These are phyloP conservation scores for Clanis bilineata DNA, from an alignment of 2,888 invertebrate species.

Conservation along the genomic window DNA sequence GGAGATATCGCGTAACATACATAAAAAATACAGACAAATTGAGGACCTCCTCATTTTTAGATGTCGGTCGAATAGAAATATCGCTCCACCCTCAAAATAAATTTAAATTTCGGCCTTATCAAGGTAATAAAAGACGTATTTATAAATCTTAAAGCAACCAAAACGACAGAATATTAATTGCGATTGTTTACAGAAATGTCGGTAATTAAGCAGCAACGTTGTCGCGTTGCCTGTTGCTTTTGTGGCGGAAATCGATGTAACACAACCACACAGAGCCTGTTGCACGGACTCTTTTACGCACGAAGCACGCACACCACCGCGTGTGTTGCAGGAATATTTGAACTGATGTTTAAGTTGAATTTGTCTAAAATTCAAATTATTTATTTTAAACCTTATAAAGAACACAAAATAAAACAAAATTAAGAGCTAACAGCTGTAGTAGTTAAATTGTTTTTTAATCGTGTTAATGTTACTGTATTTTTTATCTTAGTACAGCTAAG, in stretches of 20 bases:
- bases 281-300: conserved; percentile 47
- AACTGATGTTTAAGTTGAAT: not conserved
- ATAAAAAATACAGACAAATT: no score
- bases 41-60: no score
- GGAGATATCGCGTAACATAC: no score
- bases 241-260: conserved; percentile 71
- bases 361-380: not conserved
- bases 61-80: no score
- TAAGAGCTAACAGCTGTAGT: no score
- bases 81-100: no score
- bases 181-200: conserved; percentile 27
- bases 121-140: not conserved
- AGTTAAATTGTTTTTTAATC: no score
- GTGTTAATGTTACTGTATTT: no score
- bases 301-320: conserved; percentile 31
- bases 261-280: conserved; percentile 57
- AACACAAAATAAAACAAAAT: no score
- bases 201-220: conserved; percentile 33
- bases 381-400: no score
- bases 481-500: no score
- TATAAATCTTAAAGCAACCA: not conserved
- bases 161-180: not conserved
- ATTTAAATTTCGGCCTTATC: no score
- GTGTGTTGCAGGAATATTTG: conserved; percentile 20
- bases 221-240: conserved; percentile 62